Conservation (phyloP, 2,113 vertebrate genomes). For the Xiphophorus hellerii region DNA sequence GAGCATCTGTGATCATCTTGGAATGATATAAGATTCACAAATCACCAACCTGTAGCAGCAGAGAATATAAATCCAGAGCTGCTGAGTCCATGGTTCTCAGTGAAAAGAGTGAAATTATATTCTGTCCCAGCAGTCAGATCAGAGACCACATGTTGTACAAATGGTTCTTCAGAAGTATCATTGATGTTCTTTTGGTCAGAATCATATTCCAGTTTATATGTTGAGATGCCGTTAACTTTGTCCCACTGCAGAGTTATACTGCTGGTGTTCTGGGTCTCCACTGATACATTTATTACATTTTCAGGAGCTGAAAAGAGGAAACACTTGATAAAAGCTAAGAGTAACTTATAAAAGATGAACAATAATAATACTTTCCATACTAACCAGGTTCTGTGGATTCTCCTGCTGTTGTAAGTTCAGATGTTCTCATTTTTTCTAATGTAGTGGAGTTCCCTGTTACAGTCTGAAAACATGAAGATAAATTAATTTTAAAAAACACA, state of each 20-base stretch:
- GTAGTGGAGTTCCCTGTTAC: too few species aligned
- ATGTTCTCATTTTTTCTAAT: too few species aligned
- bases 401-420: too few species aligned
- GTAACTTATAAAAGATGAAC: not conserved
- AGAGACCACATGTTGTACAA: not conserved
- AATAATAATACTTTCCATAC: conserved; percentile 12
- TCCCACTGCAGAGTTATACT: conserved; percentile 53
- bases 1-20: too few species aligned
- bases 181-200: rapidly evolving
- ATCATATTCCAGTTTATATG: rapidly evolving
- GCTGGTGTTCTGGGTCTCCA: conserved; percentile 10
- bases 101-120: not conserved
- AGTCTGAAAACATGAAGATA: too few species aligned
- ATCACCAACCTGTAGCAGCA: conserved; percentile 3
- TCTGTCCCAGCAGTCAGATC: not conserved
- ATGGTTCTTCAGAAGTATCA: too few species aligned
- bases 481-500: too few species aligned
- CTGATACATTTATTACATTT: rapidly evolving
- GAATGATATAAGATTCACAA: too few species aligned
- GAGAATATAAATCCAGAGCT: too few species aligned
- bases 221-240: rapidly evolving
- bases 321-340: not conserved
- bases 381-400: too few species aligned
- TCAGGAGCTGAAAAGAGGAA: not conserved
- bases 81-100: too few species aligned